phyloP scores from a whole-genome alignment of 2,888 invertebrate genomes.

The Horisme vitalbata region DNA sequence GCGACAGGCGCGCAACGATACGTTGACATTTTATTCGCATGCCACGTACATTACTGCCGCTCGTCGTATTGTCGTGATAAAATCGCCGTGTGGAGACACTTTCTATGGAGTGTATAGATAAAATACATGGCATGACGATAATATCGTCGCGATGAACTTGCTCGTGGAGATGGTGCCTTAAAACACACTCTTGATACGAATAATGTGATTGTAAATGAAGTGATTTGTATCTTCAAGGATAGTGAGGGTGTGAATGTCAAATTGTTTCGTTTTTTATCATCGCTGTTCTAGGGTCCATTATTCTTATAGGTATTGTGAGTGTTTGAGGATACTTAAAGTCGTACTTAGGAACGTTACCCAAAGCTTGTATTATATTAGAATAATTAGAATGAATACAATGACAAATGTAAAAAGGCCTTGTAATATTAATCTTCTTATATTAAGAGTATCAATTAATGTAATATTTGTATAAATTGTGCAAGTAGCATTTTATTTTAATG shows the following conservation, averaged over 20 bases:
- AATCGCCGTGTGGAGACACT: too few species aligned
- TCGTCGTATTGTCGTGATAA: too few species aligned
- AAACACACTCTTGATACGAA: too few species aligned
- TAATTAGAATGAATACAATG: constrained; percentile 18
- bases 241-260: background rate
- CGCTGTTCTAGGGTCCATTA: constrained; percentile 26
- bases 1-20: too few species aligned
- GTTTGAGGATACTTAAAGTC: constrained; percentile 31
- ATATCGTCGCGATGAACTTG: too few species aligned
- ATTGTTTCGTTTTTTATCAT: constrained; percentile 13
- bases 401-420: constrained; percentile 31
- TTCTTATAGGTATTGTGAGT: constrained; percentile 21
- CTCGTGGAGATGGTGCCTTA: too few species aligned
- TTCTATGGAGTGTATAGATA: too few species aligned
- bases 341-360: constrained; percentile 39
- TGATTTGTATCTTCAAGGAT: too few species aligned
- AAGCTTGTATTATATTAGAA: constrained; percentile 30
- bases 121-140: too few species aligned
- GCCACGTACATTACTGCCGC: too few species aligned
- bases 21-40: too few species aligned
- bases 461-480: constrained; percentile 40
- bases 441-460: constrained; percentile 30
- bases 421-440: constrained; percentile 26
- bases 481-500: constrained; percentile 41
- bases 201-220: too few species aligned